Evolutionary conservation across 2,888 invertebrate genomes (phyloP).

Genomic region (Sturmia bella): DNA sequence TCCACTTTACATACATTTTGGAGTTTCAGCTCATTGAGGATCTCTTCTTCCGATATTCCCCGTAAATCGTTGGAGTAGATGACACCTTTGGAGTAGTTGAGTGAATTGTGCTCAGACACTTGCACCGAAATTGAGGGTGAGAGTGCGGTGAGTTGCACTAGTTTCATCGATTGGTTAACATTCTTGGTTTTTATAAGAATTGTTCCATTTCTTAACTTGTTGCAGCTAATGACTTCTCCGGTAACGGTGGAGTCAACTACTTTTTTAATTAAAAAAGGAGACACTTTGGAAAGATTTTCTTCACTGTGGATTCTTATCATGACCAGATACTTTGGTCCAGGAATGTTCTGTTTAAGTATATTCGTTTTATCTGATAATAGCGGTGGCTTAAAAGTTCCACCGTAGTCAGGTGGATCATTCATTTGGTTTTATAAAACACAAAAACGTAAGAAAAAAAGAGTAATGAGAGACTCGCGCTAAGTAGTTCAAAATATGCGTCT

Average conservation of each 20-base stretch:
- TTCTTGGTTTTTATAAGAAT: constrained; percentile 15
- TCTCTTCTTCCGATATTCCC: constrained; percentile 15
- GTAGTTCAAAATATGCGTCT: neutral
- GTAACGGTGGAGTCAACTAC: too few relatives aligned
- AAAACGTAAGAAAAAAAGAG: neutral
- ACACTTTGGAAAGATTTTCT: too few relatives aligned
- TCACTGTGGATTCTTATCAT: constrained; percentile 4
- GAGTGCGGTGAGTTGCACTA: constrained; percentile 1
- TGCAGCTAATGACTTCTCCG: too few relatives aligned
- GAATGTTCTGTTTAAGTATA: neutral
- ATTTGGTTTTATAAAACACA: too few relatives aligned
- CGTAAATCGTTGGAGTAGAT: constrained; percentile 28
- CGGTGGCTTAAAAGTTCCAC: constrained; percentile 1
- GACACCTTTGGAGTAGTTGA: constrained; percentile 20
- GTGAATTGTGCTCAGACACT: constrained; percentile 1
- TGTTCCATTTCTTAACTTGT: constrained; percentile 18
- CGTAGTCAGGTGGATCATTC: neutral
- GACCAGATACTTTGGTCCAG: constrained; percentile 8
- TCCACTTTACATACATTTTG: constrained; percentile 25
- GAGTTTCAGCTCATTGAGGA: constrained; percentile 1
- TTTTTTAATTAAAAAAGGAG: too few relatives aligned
- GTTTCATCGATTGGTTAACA: neutral
- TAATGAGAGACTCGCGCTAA: neutral
- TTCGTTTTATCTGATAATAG: neutral
- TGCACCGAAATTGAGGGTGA: neutral